Conservation (phyloP, 2,888 invertebrate species). For the Andrena camellia region DNA sequence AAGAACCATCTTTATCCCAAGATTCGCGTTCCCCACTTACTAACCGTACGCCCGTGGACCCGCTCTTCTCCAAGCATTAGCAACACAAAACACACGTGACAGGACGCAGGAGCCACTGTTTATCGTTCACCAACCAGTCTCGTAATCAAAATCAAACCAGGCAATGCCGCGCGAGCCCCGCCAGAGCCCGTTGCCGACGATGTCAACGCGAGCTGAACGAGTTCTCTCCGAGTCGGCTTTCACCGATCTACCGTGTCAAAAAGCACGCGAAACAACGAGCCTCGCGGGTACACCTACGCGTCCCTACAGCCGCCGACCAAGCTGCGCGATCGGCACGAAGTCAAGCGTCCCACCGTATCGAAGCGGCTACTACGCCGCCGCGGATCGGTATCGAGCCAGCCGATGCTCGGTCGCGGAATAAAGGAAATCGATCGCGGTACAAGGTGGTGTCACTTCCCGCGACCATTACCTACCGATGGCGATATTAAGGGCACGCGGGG, state of each 20-base stretch:
- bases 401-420: slow-evolving; percentile 35
- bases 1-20: not conserved
- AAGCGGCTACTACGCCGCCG: slow-evolving; percentile 21
- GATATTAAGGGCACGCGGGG: slow-evolving; percentile 39
- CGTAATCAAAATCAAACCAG: not conserved
- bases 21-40: not conserved
- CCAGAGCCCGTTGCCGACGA: not conserved
- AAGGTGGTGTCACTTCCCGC: slow-evolving; percentile 55
- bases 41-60: not conserved
- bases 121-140: not conserved
- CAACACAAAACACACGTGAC: slow-evolving; percentile 3
- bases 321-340: slow-evolving; percentile 35
- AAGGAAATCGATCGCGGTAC: slow-evolving; percentile 41
- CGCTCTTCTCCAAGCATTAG: not conserved
- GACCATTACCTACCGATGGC: slow-evolving; percentile 32
- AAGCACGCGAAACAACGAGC: slow-evolving; percentile 31
- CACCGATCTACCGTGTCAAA: slow-evolving; percentile 36
- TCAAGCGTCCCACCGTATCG: slow-evolving; percentile 47
- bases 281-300: slow-evolving; percentile 42
- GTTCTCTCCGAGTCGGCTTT: slow-evolving; percentile 29
- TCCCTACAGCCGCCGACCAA: slow-evolving; percentile 17
- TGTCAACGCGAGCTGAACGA: slow-evolving; percentile 20
- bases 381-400: slow-evolving; percentile 28
- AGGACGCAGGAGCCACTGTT: not conserved
- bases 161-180: not conserved